phyloP scores from a whole-genome alignment of 2,113 vertebrate species.

The Prietella phreatophila region DNA sequence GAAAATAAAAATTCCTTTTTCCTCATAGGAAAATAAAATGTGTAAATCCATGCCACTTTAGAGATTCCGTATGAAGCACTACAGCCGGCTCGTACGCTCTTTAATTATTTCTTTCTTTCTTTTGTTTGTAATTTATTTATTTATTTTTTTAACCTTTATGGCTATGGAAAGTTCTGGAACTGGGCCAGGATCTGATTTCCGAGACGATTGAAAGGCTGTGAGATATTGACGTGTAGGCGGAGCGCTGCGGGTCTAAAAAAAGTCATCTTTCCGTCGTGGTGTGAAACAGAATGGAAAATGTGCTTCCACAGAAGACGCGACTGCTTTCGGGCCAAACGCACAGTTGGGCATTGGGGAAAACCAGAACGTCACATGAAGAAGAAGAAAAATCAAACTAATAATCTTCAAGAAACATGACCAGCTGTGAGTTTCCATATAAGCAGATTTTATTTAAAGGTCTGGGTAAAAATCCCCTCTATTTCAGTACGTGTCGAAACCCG shows the following conservation, averaged over 20 bases:
- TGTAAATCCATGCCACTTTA: neutral
- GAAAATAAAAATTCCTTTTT: neutral
- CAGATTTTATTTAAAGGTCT: neutral
- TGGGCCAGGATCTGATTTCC: neutral
- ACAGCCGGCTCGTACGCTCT: neutral
- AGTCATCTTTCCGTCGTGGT: neutral
- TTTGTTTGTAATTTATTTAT: too few relatives aligned
- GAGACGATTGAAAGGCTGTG: neutral
- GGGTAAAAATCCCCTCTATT: neutral
- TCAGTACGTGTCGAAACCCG: neutral
- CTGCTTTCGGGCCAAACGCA: neutral
- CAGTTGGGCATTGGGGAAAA: neutral
- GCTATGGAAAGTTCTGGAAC: neutral
- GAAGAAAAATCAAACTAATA: neutral
- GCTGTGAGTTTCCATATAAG: slow-evolving; percentile 10
- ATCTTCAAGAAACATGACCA: slow-evolving; percentile 13
- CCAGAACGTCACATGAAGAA: neutral
- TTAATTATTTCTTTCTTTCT: too few relatives aligned
- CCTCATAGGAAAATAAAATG: neutral
- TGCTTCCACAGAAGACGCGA: neutral
- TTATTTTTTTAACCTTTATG: neutral
- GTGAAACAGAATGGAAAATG: neutral
- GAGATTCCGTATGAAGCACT: neutral
- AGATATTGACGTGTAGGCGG: slow-evolving; percentile 4
- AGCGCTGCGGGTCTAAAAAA: neutral